Percentiles rank a stretch among this genome's conserved stretches.
These are phyloP conservation scores for Isichthys henryi DNA, from an alignment of 2,113 vertebrate genomes.

Conservation along the genomic window DNA sequence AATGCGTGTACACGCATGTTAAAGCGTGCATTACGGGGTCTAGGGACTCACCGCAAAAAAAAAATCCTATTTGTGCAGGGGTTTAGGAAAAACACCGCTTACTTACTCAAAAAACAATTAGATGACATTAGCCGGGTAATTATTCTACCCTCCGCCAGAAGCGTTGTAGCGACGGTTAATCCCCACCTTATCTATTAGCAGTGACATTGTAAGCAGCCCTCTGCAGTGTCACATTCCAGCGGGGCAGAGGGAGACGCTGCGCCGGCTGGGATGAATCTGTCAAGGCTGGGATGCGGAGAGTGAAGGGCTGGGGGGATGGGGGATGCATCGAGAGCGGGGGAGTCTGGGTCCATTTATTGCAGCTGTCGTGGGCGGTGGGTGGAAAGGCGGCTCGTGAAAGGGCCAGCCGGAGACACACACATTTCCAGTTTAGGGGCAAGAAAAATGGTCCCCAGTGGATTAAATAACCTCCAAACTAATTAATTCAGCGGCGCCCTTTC, in stretches of 20 bases:
- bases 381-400: slow-evolving; percentile 14
- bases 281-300: slow-evolving; percentile 58
- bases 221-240: slow-evolving; percentile 14
- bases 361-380: slow-evolving; percentile 44
- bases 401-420: slow-evolving; percentile 13
- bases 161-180: slow-evolving; percentile 39
- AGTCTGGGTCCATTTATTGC: slow-evolving; percentile 44
- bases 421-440: slow-evolving; percentile 17
- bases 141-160: slow-evolving; percentile 34
- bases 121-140: slow-evolving; percentile 48
- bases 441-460: slow-evolving; percentile 39
- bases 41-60: background rate
- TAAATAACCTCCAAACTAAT: slow-evolving; percentile 47
- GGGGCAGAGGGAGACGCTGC: slow-evolving; percentile 28
- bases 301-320: slow-evolving; percentile 37
- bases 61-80: slow-evolving; percentile 5
- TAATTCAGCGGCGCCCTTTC: slow-evolving; percentile 42
- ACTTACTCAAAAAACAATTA: slow-evolving; percentile 50
- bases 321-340: slow-evolving; percentile 45
- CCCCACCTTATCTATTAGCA: slow-evolving; percentile 46
- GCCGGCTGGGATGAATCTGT: slow-evolving; percentile 60
- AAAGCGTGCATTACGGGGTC: background rate
- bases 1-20: background rate
- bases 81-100: slow-evolving; percentile 27
- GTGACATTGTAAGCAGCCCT: slow-evolving; percentile 38